Base-by-base conservation (phyloP, 2,888 invertebrate genomes). In the Drosophila silvestris region DNA sequence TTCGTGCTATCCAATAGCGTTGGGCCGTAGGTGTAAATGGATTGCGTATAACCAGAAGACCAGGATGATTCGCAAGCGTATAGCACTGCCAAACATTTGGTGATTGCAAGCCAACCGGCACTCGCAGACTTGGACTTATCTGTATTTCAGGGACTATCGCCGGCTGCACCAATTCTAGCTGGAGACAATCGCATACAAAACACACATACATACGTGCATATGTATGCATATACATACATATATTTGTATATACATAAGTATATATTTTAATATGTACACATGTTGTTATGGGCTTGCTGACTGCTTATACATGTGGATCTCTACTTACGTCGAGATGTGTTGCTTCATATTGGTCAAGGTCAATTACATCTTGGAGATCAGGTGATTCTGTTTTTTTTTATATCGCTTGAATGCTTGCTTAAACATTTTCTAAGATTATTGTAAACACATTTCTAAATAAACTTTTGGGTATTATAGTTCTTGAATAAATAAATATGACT, bases 1-100 rank as follows among this genome's bases (percentile, higher is more conserved):
- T 97, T 92, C 96, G 95, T 61, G 95, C 94, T 30, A 97, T 96
- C 98, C 98, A 99, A 92, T 96, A 97, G 66, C 96, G 95, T 93
- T 98, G 97, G 0, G 97, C 97, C 32, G 94, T 89, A 10, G 93
- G 79, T 35, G 96, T 96, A 92, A 98, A 99, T 22, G 98, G 98
- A 93, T 98, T 98, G 84, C 94, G 94, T 70, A 99, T 96, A 61
- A 97, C 95, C 81, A 97, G 93, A 59, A 98, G 94, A n/a, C 98
- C 97, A 71, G 96, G 95, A 77, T 95, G 95, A 44, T 94, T 91
- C n/a, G 87, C 82, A 32, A 97, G 94, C 76, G 94, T 94, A 90
- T 94, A 96, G 47, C 95, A 93, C 85, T 95, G 94, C 97, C 97
- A 97, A 44, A 94, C 91, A 33, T 92, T 82, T 0, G 92, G 71